These are phyloP conservation scores for Linyphia triangularis DNA, from an alignment of 2,888 invertebrate genomes.

Conservation along the genomic window DNA sequence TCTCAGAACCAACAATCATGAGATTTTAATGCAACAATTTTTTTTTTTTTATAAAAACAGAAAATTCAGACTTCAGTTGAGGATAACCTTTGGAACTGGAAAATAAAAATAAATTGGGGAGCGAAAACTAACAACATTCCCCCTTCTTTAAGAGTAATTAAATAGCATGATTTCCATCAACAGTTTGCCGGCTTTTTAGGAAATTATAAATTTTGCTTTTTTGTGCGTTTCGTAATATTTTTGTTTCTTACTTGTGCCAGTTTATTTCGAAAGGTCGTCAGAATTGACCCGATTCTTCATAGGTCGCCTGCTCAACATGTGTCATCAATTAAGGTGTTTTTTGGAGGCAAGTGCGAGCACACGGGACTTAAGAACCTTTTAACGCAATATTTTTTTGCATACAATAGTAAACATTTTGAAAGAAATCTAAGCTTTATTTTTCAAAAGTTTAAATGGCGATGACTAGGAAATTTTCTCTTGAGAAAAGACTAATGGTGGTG, in stretches of 20 bases:
- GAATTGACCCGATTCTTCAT: conserved; percentile 37
- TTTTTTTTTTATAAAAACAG: too few relatives aligned
- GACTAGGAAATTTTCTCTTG: too few relatives aligned
- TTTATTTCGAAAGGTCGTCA: conserved; percentile 42
- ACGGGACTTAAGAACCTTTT: neutral
- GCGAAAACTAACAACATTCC: too few relatives aligned
- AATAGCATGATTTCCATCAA: neutral
- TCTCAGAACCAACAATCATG: too few relatives aligned
- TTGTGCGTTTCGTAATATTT: conserved; percentile 36
- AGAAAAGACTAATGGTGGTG: too few relatives aligned
- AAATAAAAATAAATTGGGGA: too few relatives aligned
- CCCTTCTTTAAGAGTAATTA: too few relatives aligned
- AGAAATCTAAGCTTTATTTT: neutral
- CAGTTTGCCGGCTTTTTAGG: conserved; percentile 14
- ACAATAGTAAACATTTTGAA: neutral
- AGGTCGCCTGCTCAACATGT: conserved; percentile 30
- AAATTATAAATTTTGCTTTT: conserved; percentile 24
- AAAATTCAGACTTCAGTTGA: too few relatives aligned
- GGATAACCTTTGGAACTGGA: too few relatives aligned
- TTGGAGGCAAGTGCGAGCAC: neutral
- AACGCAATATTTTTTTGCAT: neutral
- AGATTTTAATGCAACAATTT: too few relatives aligned
- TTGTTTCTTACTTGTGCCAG: conserved; percentile 21
- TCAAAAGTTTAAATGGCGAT: neutral
- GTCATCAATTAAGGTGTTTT: neutral